Base-by-base conservation (phyloP, 2,888 invertebrate genomes). In the Lasioglossum vierecki region DNA sequence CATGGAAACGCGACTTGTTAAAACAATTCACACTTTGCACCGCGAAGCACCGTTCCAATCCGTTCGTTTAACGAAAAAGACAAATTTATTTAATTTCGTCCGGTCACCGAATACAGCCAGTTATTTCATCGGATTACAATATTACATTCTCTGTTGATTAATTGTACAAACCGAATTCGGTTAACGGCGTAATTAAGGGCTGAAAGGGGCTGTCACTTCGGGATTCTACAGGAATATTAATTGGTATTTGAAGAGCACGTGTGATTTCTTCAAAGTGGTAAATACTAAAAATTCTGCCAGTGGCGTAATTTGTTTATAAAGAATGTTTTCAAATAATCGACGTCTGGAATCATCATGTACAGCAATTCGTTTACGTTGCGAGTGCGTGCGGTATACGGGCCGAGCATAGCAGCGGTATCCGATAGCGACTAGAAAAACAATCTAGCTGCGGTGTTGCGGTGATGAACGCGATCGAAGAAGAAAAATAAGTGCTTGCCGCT, bases 351-450 rank as follows among this genome's bases (percentile, higher is more conserved):
- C 57, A 8, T 60, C 9, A 1, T 11, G 60, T 26, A 66, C 6
- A 15, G 66, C 3, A 30, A 35, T 66, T 66, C 8, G 26, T 60
- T 60, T 60, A 26, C 26, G 72, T 46, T 26, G 44, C 9, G 11
- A 44, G n/a, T 2, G 41, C 70, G 30, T 30, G 57, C 35, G 30
- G 30, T 30, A 70, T 73, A 78, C 46, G 75, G 66, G 15, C 53
- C 35, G 26, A 22, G 73, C 63, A 60, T 41, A 35, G 46, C 79
- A 66, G 70, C 70, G 77, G 46, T 82, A 85, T 85, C 79, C 46
- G 79, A 85, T 77, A 75, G 70, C 76, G 22, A 82, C 39, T 57
- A 63, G 63, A 63, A 79, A 76, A 82, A 44, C 63, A 46, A 72
- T 66, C 75, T 49, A 57, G 71, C 53, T 66, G 82, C 71, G 53